Conservation (phyloP, 1,140 invertebrate genomes). For the Monochamus saltuarius region DNA sequence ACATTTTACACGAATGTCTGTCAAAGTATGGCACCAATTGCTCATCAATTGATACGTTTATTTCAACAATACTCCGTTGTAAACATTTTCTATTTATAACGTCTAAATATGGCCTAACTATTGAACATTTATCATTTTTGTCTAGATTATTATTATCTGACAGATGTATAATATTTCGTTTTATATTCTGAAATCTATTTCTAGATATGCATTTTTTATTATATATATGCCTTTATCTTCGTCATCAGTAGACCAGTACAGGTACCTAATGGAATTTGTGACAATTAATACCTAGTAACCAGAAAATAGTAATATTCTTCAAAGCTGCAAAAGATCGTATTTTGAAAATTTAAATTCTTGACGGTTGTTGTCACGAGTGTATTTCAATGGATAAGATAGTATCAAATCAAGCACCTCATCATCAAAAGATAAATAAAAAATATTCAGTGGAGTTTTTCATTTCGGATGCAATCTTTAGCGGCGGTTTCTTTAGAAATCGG, state of each 20-base stretch:
- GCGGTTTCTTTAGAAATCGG: background rate
- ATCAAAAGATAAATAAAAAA: conserved; percentile 23
- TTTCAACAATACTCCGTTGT: conserved; percentile 47
- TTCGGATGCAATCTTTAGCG: background rate
- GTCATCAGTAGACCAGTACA: conserved; percentile 27
- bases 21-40: conserved; percentile 57
- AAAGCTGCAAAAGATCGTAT: conserved; percentile 7
- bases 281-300: conserved; percentile 21
- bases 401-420: conserved; percentile 11
- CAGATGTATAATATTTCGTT: conserved; percentile 32
- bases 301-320: conserved; percentile 20
- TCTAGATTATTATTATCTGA: conserved; percentile 39
- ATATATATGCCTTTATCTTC: conserved; percentile 22
- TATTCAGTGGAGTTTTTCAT: conserved; percentile 13
- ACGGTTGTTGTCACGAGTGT: conserved; percentile 20
- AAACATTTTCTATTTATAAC: conserved; percentile 48
- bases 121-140: conserved; percentile 44
- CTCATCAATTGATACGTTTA: conserved; percentile 24
- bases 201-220: conserved; percentile 24
- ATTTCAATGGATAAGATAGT: conserved; percentile 20
- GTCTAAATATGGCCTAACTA: conserved; percentile 36
- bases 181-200: conserved; percentile 23
- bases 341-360: background rate
- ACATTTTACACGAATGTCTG: conserved; percentile 53
- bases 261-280: conserved; percentile 11